Percentiles rank a stretch among this genome's conserved stretches.
phyloP scores from a whole-genome alignment of 2,797 vertebrate species.

The Coreius guichenoti region DNA sequence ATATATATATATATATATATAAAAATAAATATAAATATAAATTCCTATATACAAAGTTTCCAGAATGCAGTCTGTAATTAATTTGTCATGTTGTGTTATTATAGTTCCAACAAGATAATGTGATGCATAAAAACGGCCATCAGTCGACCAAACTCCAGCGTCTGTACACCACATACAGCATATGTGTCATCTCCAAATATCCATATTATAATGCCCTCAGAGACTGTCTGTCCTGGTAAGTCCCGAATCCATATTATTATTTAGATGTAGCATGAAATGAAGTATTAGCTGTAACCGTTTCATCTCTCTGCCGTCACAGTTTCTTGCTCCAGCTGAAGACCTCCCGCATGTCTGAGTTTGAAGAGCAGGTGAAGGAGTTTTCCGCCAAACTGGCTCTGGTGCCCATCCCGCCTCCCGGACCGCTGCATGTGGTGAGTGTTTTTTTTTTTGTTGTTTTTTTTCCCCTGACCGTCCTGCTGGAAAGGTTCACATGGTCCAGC shows the following conservation, averaged over 20 bases:
- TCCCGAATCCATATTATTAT: neutral
- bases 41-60: neutral
- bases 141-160: conserved; percentile 68
- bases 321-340: conserved; percentile 82
- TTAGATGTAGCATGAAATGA: neutral
- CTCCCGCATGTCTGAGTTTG: conserved; percentile 81
- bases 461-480: neutral
- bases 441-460: conserved; percentile 11
- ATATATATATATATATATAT: too few relatives aligned
- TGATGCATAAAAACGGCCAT: conserved; percentile 77
- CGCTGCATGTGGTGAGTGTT: conserved; percentile 89
- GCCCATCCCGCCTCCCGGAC: conserved; percentile 91
- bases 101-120: conserved; percentile 76
- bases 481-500: neutral
- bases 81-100: neutral
- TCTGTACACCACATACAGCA: conserved; percentile 80
- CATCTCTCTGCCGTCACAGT: conserved; percentile 57
- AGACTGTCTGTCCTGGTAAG: conserved; percentile 86
- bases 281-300: neutral
- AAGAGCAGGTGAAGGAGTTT: conserved; percentile 90
- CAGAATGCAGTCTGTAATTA: neutral
- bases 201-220: conserved; percentile 91
- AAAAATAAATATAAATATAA: too few relatives aligned
- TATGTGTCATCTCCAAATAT: conserved; percentile 93
- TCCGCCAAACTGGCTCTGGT: conserved; percentile 91